Evolutionary conservation across 2,113 vertebrate species (phyloP), one percentile per base, ranked within the genome.

Genomic region (Erpornis zantholeuca): DNA sequence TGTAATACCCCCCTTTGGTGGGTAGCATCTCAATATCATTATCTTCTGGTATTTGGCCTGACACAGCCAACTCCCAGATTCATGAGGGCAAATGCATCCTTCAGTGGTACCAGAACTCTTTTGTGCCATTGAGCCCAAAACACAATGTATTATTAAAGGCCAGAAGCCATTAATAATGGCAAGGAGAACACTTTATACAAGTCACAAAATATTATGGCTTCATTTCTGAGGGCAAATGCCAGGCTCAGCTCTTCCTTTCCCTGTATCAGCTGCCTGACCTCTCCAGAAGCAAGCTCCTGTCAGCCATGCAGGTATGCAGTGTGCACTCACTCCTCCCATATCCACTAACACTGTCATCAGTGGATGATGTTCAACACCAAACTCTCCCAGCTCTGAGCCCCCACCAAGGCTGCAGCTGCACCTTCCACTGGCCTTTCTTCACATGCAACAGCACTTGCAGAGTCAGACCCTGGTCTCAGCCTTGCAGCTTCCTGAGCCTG

Each of bases 1-100:
- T 78, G 71, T 45, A 80, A 86, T 12, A 86, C 17, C 68, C 82
- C 25, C 9, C 36, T 22, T 86, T 78, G 90, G 90, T 31, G 9
- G 73, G 86, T 83, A 89, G 78, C 63, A 57, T 38, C 89, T 82
- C 87, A 89, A 20, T 40, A 71, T n/a, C 75, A 70, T 75, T 63
- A 82, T 90, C 71, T 77, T 73, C 61, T 92, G 82, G 27, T 81
- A 88, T 60, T 82, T 80, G 75, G 79, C 59, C 60, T 78, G 52
- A 92, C 44, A 78, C 53, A 90, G 75, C 54, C 92, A 92, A 88
- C 76, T 95, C 69, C 76, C 88, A 88, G 59, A 86, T 69, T 88
- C 80, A 61, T 12, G 79, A 82, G 25, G n/a, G 80, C 44, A 96
- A 90, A 88, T 54, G 44, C 13, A 68, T 25, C 31, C 45, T 75